Evolutionary conservation across 2,888 invertebrate species (phyloP), one percentile per base, ranked within the genome.

Genomic region (Drosophila niveifrons): DNA sequence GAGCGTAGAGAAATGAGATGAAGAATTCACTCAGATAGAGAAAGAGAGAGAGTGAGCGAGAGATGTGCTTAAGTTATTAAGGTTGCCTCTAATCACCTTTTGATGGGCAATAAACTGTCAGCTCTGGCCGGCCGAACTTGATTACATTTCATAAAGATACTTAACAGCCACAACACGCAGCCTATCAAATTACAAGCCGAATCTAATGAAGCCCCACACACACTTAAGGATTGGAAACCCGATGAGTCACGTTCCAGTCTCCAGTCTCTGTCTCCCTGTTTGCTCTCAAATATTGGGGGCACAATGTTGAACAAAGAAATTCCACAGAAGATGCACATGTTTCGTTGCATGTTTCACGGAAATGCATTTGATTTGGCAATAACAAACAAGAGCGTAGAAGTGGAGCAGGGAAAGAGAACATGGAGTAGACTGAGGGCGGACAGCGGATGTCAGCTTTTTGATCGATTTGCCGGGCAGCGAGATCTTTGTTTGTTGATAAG

Each of bases 291-390:
- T 47, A 68, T 62, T 70, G 66, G 66, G 70, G 69, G 48, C 51
- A 71, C 48, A 55, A 64, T 34, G 31, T 66, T 34, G 31, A 75
- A 89, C 88, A 87, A 87, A 89, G 89, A 58, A 81, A 85, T 85
- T 75, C 89, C 89, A 84, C 77, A 79, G 72, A 80, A 72, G 81
- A 85, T 85, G 82, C 79, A 74, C 69, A 69, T 73, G 68, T 34
- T 47, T 43, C 46, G 43, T 10, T 15, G 44, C 41, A n/a, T n/a
- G 39, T 57, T 74, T 31, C 66, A 66, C 55, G 78, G 75, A 74
- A 81, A 73, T 68, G 77, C 81, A 74, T 57, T 44, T 63, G 72
- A 66, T 63, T 69, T 53, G 48, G 50, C 31, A 31, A 31, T 31
- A 31, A n/a, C n/a, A 31, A 31, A 8, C 31, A 31, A 31, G 10